Percentiles rank a stretch among this genome's conserved stretches.
phyloP scores from a whole-genome alignment of 2,113 vertebrate species.

The Dicaeum eximium region DNA sequence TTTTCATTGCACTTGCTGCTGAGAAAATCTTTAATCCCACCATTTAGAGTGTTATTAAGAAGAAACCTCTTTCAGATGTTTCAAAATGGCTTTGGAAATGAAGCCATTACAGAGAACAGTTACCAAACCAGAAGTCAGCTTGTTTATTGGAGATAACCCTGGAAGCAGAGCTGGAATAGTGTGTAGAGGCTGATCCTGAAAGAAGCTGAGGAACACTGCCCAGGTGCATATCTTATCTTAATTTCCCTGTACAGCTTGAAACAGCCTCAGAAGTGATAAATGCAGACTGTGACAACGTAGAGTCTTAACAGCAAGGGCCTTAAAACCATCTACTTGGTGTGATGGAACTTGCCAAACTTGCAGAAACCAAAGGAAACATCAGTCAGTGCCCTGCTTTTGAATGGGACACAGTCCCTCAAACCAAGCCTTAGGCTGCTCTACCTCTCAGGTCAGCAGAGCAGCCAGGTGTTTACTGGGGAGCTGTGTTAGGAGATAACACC shows the following conservation, averaged over 20 bases:
- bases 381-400: neutral
- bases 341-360: neutral
- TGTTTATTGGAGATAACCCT: neutral
- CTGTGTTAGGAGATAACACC: neutral
- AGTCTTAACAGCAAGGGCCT: neutral
- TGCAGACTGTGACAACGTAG: rapidly evolving
- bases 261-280: neutral
- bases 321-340: neutral
- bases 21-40: constrained; percentile 20
- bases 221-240: neutral
- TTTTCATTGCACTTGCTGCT: neutral
- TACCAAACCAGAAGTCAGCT: neutral
- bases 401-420: neutral
- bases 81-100: neutral
- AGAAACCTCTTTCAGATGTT: neutral
- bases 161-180: neutral
- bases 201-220: neutral
- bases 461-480: neutral
- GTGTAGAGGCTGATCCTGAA: neutral
- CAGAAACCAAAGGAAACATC: neutral
- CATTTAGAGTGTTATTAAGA: neutral
- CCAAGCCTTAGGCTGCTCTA: neutral
- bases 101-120: neutral
- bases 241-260: neutral
- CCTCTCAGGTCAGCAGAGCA: rapidly evolving